Conservation (phyloP, 2,113 vertebrate species). For the Lynx canadensis region DNA sequence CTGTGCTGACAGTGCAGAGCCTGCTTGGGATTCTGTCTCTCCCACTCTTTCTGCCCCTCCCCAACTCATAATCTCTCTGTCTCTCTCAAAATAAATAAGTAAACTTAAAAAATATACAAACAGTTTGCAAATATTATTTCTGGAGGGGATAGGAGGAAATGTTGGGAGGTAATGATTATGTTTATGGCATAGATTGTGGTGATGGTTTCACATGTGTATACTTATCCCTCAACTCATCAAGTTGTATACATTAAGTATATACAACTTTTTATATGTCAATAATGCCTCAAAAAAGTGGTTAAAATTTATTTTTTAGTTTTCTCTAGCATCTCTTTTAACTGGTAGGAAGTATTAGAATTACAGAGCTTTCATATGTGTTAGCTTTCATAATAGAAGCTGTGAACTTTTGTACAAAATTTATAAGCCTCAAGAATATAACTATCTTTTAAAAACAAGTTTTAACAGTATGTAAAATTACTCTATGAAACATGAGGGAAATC, state of each 20-base stretch:
- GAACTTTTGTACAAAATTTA: slow-evolving; percentile 33
- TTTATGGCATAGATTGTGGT: background rate
- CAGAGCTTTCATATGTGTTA: background rate
- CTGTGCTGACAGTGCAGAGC: no score
- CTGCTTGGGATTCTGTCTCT: no score
- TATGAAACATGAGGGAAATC: background rate
- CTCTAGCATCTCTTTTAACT: background rate
- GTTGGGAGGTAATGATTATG: background rate
- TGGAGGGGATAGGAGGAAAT: background rate
- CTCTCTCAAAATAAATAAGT: no score
- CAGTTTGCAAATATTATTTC: background rate
- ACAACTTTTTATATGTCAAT: background rate
- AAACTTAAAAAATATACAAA: background rate
- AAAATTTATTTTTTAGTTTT: background rate
- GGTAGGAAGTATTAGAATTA: slow-evolving; percentile 17
- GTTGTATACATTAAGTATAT: background rate
- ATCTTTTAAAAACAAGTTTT: slow-evolving; percentile 10
- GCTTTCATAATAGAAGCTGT: background rate
- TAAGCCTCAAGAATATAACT: background rate
- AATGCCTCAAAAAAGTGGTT: background rate
- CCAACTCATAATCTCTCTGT: no score
- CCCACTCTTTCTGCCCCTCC: no score
- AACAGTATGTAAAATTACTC: background rate
- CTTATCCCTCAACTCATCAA: background rate
- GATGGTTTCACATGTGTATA: background rate